Conservation (phyloP, 2,113 vertebrate species). For the Chauna torquata region DNA sequence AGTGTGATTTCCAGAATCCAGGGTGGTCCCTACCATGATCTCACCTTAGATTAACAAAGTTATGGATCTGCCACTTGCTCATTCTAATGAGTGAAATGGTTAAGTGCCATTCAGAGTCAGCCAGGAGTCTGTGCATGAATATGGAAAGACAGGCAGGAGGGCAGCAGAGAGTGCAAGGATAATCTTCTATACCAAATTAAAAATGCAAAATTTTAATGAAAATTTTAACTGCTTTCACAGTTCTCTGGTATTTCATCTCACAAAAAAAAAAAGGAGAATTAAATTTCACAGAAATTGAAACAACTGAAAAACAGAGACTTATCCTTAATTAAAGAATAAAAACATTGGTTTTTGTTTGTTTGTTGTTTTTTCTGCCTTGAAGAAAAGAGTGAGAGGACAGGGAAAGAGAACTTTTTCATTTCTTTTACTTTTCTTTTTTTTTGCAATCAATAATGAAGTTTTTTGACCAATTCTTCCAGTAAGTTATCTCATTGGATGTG, state of each 20-base stretch:
- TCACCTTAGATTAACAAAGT: constrained; percentile 26
- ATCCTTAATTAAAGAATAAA: not conserved
- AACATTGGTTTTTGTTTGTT: fast-evolving
- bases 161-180: constrained; percentile 41
- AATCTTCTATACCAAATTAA: not conserved
- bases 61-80: not conserved
- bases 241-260: not conserved
- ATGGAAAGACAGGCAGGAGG: constrained; percentile 43
- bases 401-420: not conserved
- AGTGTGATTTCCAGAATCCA: constrained; percentile 5
- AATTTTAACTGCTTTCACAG: not conserved
- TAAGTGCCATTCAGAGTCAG: constrained; percentile 43
- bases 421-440: not conserved
- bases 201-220: not conserved
- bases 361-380: not conserved
- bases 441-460: not conserved
- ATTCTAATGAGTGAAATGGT: constrained; percentile 29
- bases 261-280: not conserved
- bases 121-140: constrained; percentile 29
- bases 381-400: not conserved
- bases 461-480: constrained; percentile 56
- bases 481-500: not conserved
- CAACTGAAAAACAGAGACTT: not conserved
- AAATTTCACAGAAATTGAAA: not conserved
- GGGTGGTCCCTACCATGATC: not conserved